Percentiles rank a stretch among this genome's conserved stretches.
Evolutionary conservation across 2,797 vertebrate species (phyloP).

Genomic region (Monodelphis domestica): DNA sequence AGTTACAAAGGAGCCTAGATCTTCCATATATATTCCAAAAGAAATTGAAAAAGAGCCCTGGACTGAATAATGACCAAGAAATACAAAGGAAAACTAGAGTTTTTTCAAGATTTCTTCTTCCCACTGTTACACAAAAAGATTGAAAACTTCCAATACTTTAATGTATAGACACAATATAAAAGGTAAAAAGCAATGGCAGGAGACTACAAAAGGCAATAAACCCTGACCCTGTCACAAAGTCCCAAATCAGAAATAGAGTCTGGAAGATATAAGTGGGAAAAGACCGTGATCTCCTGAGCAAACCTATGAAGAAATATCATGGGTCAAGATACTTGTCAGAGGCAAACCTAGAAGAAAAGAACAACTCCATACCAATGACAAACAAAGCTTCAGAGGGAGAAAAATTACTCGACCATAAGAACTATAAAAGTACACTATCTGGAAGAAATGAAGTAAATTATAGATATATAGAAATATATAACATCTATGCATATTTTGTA

Average conservation of each 20-base stretch:
- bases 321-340: background rate
- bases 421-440: background rate
- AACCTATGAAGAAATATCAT: background rate
- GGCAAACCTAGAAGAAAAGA: background rate
- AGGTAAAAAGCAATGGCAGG: background rate
- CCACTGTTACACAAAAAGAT: background rate
- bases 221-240: background rate
- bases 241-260: background rate
- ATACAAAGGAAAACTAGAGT: background rate
- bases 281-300: background rate
- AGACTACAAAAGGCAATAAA: background rate
- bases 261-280: background rate
- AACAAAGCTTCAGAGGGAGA: background rate
- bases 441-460: background rate
- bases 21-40: background rate
- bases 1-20: background rate
- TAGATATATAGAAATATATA: background rate
- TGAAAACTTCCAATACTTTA: background rate
- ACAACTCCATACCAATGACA: background rate
- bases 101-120: background rate
- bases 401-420: background rate
- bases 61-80: background rate
- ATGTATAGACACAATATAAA: background rate
- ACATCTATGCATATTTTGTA: too few relatives aligned
- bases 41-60: background rate